phyloP scores from a whole-genome alignment of 2,888 invertebrate genomes.

The Apomyelois bistriatella region DNA sequence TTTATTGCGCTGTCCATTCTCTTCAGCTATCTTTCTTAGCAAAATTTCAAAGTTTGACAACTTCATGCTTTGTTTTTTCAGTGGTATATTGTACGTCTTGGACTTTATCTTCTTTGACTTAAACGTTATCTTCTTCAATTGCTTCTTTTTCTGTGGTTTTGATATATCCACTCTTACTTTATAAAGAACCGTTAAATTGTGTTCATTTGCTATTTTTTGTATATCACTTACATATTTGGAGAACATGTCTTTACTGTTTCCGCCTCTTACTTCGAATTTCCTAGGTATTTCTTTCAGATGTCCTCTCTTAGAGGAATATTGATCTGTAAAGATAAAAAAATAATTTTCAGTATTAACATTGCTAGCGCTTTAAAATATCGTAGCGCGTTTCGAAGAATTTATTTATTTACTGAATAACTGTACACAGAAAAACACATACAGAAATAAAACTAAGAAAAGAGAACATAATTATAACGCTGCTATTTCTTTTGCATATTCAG shows the following conservation, averaged over 20 bases:
- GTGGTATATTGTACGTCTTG: slow-evolving; percentile 62
- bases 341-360: no score
- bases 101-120: slow-evolving; percentile 35
- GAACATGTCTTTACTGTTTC: slow-evolving; percentile 41
- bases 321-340: slow-evolving; percentile 27
- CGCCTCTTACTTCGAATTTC: slow-evolving; percentile 46
- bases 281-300: slow-evolving; percentile 49
- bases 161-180: slow-evolving; percentile 50
- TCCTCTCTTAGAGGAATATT: slow-evolving; percentile 25
- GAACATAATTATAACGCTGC: no score
- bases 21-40: slow-evolving; percentile 50
- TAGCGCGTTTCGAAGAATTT: no score
- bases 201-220: slow-evolving; percentile 40
- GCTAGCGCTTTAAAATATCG: no score
- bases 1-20: slow-evolving; percentile 28
- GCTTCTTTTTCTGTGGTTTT: slow-evolving; percentile 26
- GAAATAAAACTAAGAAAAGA: no score
- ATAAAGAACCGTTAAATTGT: slow-evolving; percentile 49
- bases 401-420: no score
- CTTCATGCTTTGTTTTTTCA: slow-evolving; percentile 66
- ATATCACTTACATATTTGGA: slow-evolving; percentile 48
- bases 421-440: no score
- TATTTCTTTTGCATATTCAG: no score
- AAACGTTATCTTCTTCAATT: slow-evolving; percentile 24
- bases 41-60: slow-evolving; percentile 60